A percentile compares a stretch with the other conserved stretches of the same genome.
Evolutionary conservation across 2,113 vertebrate species (phyloP).

Genomic region (Thunnus maccoyii): DNA sequence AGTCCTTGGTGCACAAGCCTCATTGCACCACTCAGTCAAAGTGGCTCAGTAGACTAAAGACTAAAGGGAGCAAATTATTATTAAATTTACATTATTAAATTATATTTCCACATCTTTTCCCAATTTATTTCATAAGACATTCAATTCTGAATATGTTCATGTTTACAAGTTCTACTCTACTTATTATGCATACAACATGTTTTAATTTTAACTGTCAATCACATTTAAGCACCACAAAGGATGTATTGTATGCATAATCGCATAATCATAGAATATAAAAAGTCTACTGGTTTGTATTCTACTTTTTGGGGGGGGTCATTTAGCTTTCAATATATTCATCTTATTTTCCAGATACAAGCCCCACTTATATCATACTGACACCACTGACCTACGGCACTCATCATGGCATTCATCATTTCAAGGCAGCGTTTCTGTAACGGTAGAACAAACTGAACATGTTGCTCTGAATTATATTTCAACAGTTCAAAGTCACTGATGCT

Average conservation of each 20-base stretch:
- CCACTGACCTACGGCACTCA: background rate
- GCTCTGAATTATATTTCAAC: conserved; percentile 4
- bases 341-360: background rate
- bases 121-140: background rate
- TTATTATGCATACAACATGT: background rate
- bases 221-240: too few species aligned
- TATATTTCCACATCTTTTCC: too few species aligned
- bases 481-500: conserved; percentile 14
- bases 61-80: conserved; percentile 37
- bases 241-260: too few species aligned
- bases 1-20: conserved; percentile 34
- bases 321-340: background rate
- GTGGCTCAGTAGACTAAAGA: conserved; percentile 41
- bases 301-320: too few species aligned
- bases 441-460: conserved; percentile 7
- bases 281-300: too few species aligned
- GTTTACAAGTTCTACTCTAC: background rate
- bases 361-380: background rate
- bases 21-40: conserved; percentile 50
- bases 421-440: background rate
- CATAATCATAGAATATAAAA: too few species aligned
- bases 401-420: background rate
- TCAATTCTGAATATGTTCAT: background rate
- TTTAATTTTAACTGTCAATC: background rate
- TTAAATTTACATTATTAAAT: too few species aligned